Conservation (phyloP, 1,140 invertebrate genomes). For the Diorhabda sublineata region DNA sequence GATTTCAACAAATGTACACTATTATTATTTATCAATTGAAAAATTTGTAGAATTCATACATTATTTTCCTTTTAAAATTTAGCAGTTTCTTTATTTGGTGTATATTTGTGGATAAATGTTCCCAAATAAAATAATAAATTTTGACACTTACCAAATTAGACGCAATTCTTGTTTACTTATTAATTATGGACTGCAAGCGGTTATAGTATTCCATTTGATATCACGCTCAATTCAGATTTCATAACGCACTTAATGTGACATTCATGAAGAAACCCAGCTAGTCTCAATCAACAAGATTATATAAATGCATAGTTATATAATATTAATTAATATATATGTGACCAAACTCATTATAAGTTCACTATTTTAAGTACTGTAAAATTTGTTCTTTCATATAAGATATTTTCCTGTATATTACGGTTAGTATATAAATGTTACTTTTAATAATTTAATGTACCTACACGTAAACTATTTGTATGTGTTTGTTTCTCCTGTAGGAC, state of each 20-base stretch:
- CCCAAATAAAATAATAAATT: slow-evolving; percentile 11
- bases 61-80: slow-evolving; percentile 7
- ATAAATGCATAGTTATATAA: slow-evolving; percentile 35
- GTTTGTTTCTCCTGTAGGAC: slow-evolving; percentile 28
- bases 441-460: slow-evolving; percentile 42
- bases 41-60: background rate
- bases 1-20: slow-evolving; percentile 35
- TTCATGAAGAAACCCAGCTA: slow-evolving; percentile 43
- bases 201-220: slow-evolving; percentile 30
- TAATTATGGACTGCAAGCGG: slow-evolving; percentile 29
- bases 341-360: slow-evolving; percentile 41
- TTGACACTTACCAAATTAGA: slow-evolving; percentile 6
- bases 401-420: slow-evolving; percentile 42
- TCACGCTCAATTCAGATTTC: slow-evolving; percentile 37
- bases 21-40: slow-evolving; percentile 21
- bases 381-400: slow-evolving; percentile 39
- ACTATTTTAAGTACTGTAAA: slow-evolving; percentile 35
- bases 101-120: slow-evolving; percentile 14
- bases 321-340: slow-evolving; percentile 33
- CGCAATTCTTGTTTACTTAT: slow-evolving; percentile 5
- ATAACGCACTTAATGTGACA: slow-evolving; percentile 42
- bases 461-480: slow-evolving; percentile 34
- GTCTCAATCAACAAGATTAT: slow-evolving; percentile 42
- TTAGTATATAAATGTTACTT: slow-evolving; percentile 41
- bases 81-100: slow-evolving; percentile 11